These are phyloP conservation scores for Anthonomus grandis DNA, from an alignment of 1,140 invertebrate species.

Conservation along the genomic window DNA sequence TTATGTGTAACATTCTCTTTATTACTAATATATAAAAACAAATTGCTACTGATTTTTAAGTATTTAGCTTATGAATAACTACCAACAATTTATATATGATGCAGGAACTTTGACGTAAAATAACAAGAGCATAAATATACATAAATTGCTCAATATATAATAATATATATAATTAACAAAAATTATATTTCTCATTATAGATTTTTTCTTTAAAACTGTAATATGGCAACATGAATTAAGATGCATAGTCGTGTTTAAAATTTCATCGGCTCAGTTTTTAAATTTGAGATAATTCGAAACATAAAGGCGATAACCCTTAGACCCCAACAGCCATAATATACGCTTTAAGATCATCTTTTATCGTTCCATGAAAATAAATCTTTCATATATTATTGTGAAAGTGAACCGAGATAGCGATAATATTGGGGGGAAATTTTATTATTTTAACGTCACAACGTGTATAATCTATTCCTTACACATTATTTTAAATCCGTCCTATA, in stretches of 20 bases:
- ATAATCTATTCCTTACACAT: constrained; percentile 2
- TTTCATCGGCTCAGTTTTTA: constrained; percentile 13
- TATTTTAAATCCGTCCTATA: no score
- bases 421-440: constrained; percentile 17
- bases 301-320: constrained; percentile 17
- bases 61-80: no score
- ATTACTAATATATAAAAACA: no score
- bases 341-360: constrained; percentile 22
- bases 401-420: constrained; percentile 16
- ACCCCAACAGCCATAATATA: constrained; percentile 22
- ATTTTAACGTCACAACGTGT: constrained; percentile 12
- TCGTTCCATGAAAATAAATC: constrained; percentile 21
- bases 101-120: no score
- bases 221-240: background rate
- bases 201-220: background rate
- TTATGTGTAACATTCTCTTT: no score
- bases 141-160: no score
- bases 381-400: constrained; percentile 25
- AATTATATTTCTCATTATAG: no score
- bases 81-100: no score
- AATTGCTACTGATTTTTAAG: no score
- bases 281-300: constrained; percentile 20
- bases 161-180: background rate
- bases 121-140: no score
- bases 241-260: constrained; percentile 5